Evolutionary conservation across 2,113 vertebrate species (phyloP), one percentile per base, ranked within the genome.

Genomic region (Okapia johnstoni): DNA sequence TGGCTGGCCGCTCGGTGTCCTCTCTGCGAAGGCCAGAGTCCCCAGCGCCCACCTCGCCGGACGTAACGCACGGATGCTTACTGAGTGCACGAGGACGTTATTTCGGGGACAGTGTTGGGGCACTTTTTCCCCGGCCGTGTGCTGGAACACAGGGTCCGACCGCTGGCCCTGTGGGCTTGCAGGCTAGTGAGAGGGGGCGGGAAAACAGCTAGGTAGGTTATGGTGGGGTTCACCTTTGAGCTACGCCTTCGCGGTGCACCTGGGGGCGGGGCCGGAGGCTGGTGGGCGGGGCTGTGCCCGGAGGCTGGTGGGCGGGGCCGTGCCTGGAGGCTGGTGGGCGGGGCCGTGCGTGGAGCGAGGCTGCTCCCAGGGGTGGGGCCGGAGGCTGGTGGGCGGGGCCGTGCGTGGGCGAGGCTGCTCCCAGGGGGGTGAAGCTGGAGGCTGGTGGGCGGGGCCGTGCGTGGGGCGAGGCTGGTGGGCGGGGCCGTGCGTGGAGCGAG

Each of bases 81-180:
- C 40, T 15, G 17, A 81, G 21, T 36, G 28, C 23, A 12, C 7
- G 15, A 63, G 6, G 0, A 50, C 23, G 0, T 36, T 23, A 4
- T 5, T 26, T 25, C 2, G 1, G 12, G 46, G 57, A 21, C 33
- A 0, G 19, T 5, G 23, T 50, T 17, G 9, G 48, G 73, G 85
- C 11, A 7, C 17, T 55, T 15, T 3, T 23, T 79, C 76, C 50
- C 61, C 16, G 1, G 16, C 33, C 36, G 12, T 6, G 52, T 52
- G 43, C n/a, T 54, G 80, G 46, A 21, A 55, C 36, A 36, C 46
- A 3, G 10, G n/a, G 33, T 48, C 33, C 33, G 48, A 50, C 28
- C 2, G 28, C 55, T 61, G 43, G 23, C 23, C 70, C 19, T 23
- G 36, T 13, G 19, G 76, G 50, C 61, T 36, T 58, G 21, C 43